Conservation (phyloP, 2,888 invertebrate species). For the Neoascia interrupta region DNA sequence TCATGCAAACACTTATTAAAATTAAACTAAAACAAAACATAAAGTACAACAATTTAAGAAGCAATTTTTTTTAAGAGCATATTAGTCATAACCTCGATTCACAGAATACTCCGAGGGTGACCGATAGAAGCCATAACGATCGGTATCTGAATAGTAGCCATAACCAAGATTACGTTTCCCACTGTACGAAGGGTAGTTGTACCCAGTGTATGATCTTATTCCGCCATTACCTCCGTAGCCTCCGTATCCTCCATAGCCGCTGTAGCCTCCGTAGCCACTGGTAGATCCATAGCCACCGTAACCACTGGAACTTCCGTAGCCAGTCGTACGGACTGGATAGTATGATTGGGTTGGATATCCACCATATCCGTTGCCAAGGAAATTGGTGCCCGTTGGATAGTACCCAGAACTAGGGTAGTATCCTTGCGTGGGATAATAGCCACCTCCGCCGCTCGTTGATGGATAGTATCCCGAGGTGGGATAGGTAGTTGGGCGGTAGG, state of each 20-base stretch:
- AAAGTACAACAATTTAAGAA: background rate
- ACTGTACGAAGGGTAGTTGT: constrained; percentile 81
- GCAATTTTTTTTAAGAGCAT: background rate
- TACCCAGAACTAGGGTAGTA: constrained; percentile 69
- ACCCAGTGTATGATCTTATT: constrained; percentile 82
- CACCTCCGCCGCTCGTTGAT: constrained; percentile 41
- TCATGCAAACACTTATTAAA: constrained; percentile 24
- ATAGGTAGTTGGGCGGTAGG: constrained; percentile 48
- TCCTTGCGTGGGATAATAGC: constrained; percentile 46
- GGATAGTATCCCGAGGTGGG: constrained; percentile 64
- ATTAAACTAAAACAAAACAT: background rate
- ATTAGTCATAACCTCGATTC: constrained; percentile 70
- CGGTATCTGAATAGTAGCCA: constrained; percentile 80
- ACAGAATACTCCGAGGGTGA: constrained; percentile 57
- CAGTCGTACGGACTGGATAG: constrained; percentile 25
- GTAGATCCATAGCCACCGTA: constrained; percentile 61
- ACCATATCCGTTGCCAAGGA: constrained; percentile 73
- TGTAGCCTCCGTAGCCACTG: constrained; percentile 65
- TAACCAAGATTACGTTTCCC: constrained; percentile 82
- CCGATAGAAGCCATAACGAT: constrained; percentile 75
- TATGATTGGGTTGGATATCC: constrained; percentile 72
- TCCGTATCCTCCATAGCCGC: constrained; percentile 81
- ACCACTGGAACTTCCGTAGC: constrained; percentile 9
- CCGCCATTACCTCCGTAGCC: constrained; percentile 84
- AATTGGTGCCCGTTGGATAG: constrained; percentile 78